Percentiles rank a stretch among this genome's conserved stretches.
These are phyloP conservation scores for Scyliorhinus canicula DNA, from an alignment of 2,797 vertebrate genomes.

Conservation along the genomic window DNA sequence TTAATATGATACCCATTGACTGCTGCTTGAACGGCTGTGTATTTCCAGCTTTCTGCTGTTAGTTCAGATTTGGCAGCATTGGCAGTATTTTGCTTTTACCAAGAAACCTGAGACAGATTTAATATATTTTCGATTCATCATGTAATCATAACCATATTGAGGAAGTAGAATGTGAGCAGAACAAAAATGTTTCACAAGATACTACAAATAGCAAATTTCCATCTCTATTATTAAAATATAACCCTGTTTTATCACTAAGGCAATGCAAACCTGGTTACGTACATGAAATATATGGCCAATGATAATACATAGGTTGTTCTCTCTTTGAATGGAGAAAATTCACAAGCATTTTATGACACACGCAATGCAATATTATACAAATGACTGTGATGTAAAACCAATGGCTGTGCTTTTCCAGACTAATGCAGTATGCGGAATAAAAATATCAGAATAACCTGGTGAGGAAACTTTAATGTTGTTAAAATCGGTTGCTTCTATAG, in stretches of 20 bases:
- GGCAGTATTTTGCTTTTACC: no score
- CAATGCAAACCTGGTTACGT: not conserved
- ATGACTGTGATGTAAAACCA: not conserved
- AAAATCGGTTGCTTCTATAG: not conserved
- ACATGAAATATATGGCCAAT: not conserved
- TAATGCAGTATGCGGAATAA: not conserved
- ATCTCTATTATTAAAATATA: not conserved
- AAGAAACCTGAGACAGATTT: no score
- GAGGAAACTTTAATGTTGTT: not conserved
- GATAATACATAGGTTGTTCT: not conserved
- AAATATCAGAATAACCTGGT: not conserved
- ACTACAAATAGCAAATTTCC: not conserved
- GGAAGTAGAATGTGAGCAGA: not conserved
- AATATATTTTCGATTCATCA: no score
- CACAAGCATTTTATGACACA: not conserved
- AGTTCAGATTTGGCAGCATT: no score
- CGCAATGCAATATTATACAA: not conserved
- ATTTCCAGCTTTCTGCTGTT: no score
- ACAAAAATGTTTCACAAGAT: not conserved
- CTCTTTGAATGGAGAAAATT: not conserved
- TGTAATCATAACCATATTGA: no score
- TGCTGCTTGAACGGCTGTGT: no score
- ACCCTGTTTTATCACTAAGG: not conserved
- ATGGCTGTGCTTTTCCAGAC: not conserved
- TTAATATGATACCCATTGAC: no score